Evolutionary conservation across 1,140 invertebrate genomes (phyloP), one percentile per base, ranked within the genome.

Genomic region (Hestina assimilis): DNA sequence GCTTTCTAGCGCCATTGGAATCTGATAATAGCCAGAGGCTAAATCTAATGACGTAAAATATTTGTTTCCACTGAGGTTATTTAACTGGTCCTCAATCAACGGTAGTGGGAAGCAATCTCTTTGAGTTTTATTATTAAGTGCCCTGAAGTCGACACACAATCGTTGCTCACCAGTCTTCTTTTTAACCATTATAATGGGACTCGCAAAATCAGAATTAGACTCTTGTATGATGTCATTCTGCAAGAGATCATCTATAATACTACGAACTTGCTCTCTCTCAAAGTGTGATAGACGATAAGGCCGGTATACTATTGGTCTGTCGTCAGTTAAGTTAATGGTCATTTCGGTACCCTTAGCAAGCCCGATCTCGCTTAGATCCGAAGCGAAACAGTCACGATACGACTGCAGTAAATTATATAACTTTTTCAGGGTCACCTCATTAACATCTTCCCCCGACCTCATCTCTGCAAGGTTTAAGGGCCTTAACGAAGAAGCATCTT

Each of bases 31-130:
- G 2, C 59, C 64, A 3, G 58, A 64, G 0, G 42, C 24, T 6
- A 64, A 26, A 28, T 68, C 61, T 1, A 68, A 28, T 0, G 60
- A 52, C 8, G 45, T 46, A 38, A 60, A 60, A 11, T 17, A 62
- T 6, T 42, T 14, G 15, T 63, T 43, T 15, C 66, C 58, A 14
- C 52, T 26, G 4, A 69, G 40, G 7, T 26, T 17, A 51, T 86
- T 73, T 4, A 92, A 51, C 9, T 74, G 72, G 43, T 90, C 89
- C 17, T 90, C 83, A 8, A 91, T 90, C 0, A 80, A 23, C 0
- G 90, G 91, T 2, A 92, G 47, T 1, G 90, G 90, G 58, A 55
- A 70, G 1, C 51, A 8, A 1, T 70, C 60, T 38, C 64, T 70
- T 5, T 59, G 7, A 1, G 63, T 70, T 9, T 47, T 33, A 5